phyloP scores from a whole-genome alignment of 2,888 invertebrate genomes.

The Brachypalpus laphriformis region DNA sequence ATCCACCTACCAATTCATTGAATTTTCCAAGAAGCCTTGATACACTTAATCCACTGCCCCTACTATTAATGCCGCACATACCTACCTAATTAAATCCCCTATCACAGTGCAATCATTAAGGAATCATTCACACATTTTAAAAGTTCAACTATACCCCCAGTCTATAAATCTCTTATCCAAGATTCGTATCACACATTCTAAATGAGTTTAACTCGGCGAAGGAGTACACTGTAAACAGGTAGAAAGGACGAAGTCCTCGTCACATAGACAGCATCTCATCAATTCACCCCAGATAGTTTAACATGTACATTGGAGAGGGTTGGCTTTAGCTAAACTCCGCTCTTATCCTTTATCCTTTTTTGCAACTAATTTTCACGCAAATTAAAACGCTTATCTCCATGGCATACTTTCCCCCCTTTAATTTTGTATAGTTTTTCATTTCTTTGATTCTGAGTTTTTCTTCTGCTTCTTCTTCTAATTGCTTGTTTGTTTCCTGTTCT shows the following conservation, averaged over 20 bases:
- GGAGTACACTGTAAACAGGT: conserved; percentile 50
- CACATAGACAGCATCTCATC: conserved; percentile 62
- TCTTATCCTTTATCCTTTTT: conserved; percentile 25
- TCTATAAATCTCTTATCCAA: conserved; percentile 1
- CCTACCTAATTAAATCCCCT: conserved; percentile 49
- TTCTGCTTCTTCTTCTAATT: conserved; percentile 40
- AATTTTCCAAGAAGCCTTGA: conserved; percentile 36
- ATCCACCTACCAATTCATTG: conserved; percentile 41
- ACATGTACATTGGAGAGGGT: background rate
- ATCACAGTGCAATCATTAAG: conserved; percentile 52
- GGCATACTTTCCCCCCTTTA: conserved; percentile 47
- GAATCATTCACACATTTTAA: conserved; percentile 62
- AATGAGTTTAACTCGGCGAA: conserved; percentile 57
- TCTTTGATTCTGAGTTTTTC: conserved; percentile 8
- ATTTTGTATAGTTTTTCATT: conserved; percentile 59
- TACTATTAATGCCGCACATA: background rate
- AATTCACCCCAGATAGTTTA: conserved; percentile 33
- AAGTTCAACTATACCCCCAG: background rate
- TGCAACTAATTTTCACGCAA: conserved; percentile 69
- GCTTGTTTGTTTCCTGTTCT: conserved; percentile 48
- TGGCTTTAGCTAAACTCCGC: conserved; percentile 2
- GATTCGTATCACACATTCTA: conserved; percentile 65
- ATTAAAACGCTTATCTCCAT: conserved; percentile 70
- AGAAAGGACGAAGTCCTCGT: conserved; percentile 43
- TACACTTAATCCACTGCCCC: conserved; percentile 20